Conservation (phyloP, 2,797 vertebrate species). For the Anableps anableps region DNA sequence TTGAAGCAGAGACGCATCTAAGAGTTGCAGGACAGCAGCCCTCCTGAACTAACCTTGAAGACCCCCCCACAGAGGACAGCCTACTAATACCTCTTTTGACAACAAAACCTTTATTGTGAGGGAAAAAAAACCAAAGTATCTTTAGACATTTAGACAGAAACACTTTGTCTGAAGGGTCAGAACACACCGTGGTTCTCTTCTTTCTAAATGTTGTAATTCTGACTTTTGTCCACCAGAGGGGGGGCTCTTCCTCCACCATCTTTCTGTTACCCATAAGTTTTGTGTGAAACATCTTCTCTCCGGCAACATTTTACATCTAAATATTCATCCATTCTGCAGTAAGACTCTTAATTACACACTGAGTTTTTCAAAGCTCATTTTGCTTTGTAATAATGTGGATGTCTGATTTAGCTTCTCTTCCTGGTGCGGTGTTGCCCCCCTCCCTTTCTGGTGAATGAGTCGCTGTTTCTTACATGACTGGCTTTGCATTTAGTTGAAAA, state of each 20-base stretch:
- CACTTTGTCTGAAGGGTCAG: too few relatives aligned
- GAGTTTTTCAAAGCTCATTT: not conserved
- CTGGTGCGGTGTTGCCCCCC: not conserved
- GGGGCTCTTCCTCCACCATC: not conserved
- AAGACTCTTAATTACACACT: not conserved
- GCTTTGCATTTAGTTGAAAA: slow-evolving; percentile 3
- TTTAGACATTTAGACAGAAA: too few relatives aligned
- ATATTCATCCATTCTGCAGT: not conserved
- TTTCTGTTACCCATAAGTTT: too few relatives aligned
- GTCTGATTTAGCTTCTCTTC: not conserved
- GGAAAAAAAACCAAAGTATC: too few relatives aligned
- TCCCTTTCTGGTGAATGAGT: slow-evolving; percentile 9
- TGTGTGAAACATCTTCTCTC: not conserved
- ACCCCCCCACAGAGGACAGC: too few relatives aligned
- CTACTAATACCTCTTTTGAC: too few relatives aligned
- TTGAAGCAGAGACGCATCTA: too few relatives aligned
- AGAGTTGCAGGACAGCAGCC: too few relatives aligned
- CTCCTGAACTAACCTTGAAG: too few relatives aligned
- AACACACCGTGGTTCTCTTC: too few relatives aligned
- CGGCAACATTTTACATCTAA: not conserved
- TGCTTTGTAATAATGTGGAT: too few relatives aligned
- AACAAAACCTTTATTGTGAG: too few relatives aligned
- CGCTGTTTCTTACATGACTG: slow-evolving; percentile 10
- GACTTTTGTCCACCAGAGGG: not conserved
- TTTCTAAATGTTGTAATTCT: not conserved